phyloP scores from a whole-genome alignment of 2,888 invertebrate genomes.

The Sphaerophoria rueppellii region DNA sequence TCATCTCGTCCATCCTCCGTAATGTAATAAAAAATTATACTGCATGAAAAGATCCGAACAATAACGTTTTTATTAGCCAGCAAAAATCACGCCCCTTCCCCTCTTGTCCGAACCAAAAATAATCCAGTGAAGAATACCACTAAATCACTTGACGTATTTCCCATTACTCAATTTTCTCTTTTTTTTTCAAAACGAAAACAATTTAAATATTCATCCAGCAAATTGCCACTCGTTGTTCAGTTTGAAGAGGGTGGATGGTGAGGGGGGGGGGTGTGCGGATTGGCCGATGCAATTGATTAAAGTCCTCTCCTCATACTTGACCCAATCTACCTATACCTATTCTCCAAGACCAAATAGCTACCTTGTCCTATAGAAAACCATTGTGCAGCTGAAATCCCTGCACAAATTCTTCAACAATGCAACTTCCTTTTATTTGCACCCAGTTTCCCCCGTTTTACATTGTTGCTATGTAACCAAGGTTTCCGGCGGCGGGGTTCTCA shows the following conservation, averaged over 20 bases:
- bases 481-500: neutral
- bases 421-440: constrained; percentile 64
- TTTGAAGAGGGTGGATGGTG: too few relatives aligned
- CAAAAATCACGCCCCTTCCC: neutral
- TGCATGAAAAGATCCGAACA: neutral
- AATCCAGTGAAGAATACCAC: constrained; percentile 25
- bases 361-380: constrained; percentile 5
- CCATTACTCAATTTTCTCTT: constrained; percentile 30
- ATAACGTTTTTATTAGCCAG: constrained; percentile 13
- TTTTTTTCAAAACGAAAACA: constrained; percentile 39
- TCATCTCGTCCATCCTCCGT: neutral
- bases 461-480: constrained; percentile 29
- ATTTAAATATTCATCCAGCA: constrained; percentile 64
- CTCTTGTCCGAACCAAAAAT: neutral
- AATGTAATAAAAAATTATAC: neutral
- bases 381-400: constrained; percentile 27
- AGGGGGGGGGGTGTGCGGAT: neutral
- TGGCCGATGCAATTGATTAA: constrained; percentile 54
- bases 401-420: constrained; percentile 57
- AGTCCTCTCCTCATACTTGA: constrained; percentile 31
- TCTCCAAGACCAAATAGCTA: neutral
- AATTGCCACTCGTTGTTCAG: constrained; percentile 55
- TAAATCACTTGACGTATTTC: constrained; percentile 57
- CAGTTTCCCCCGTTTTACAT: constrained; percentile 51
- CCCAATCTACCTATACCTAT: neutral